These are phyloP conservation scores for Tromatobia lineatoria DNA, from an alignment of 2,888 invertebrate genomes.

Conservation along the genomic window DNA sequence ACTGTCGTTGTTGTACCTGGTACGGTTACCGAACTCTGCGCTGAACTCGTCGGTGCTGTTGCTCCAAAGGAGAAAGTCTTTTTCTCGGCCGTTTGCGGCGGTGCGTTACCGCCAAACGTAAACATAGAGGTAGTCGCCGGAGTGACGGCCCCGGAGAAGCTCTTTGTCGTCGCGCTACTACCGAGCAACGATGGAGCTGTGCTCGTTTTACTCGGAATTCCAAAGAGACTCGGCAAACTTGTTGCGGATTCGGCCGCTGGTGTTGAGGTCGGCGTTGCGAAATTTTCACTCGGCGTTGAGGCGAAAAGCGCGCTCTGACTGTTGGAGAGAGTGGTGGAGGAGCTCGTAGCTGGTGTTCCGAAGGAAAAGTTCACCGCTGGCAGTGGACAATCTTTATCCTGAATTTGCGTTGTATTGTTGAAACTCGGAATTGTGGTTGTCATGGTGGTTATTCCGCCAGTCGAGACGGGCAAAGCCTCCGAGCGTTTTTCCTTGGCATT, in stretches of 20 bases:
- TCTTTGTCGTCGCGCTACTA: neutral
- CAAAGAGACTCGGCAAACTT: slow-evolving; percentile 6
- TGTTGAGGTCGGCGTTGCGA: neutral
- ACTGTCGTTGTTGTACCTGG: slow-evolving; percentile 6
- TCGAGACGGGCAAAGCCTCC: slow-evolving; percentile 8
- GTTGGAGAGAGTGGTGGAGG: slow-evolving; percentile 15
- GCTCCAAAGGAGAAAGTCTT: slow-evolving; percentile 49
- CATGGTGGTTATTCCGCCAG: slow-evolving; percentile 2
- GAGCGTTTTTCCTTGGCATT: slow-evolving; percentile 37
- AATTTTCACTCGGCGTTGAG: neutral
- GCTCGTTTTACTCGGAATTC: slow-evolving; percentile 6
- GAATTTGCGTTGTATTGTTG: neutral
- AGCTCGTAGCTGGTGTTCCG: slow-evolving; percentile 32
- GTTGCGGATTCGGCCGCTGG: slow-evolving; percentile 1
- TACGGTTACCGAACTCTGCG: neutral
- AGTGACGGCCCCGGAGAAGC: neutral
- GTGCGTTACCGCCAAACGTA: slow-evolving; percentile 43
- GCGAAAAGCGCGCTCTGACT: neutral
- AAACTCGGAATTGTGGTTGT: neutral
- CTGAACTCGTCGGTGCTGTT: slow-evolving; percentile 14
- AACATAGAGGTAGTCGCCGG: slow-evolving; percentile 31
- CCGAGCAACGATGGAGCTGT: slow-evolving; percentile 13
- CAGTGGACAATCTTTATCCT: slow-evolving; percentile 17
- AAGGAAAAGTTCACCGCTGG: slow-evolving; percentile 56
- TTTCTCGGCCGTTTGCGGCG: slow-evolving; percentile 28